Evolutionary conservation across 2,113 vertebrate species (phyloP), one percentile per base, ranked within the genome.

Genomic region (Macquaria ambigua): DNA sequence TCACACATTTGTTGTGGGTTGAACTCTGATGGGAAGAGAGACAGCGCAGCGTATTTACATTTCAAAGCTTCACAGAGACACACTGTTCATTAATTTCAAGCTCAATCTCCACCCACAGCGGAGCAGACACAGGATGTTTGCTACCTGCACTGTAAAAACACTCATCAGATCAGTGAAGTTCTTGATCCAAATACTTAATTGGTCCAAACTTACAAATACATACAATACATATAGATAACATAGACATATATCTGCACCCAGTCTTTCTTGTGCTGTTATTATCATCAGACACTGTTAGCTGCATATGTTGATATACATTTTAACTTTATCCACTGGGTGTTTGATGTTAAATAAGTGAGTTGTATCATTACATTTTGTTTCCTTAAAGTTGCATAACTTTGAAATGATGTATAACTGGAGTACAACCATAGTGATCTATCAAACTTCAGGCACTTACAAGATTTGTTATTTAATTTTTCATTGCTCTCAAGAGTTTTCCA

Each of bases 81-180:
- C 43, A 66, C 82, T 82, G 68, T 76, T 95, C 84, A 89, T 92
- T 92, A 90, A 93, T 93, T 93, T 93, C 89, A 81, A 77, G 61
- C 71, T 53, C 74, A 66, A 12, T 87, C 91, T 92, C 86, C 92
- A 25, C 92, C 87, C 88, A 82, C 72, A 67, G 79, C 39, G 62
- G 76, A 88, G 75, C 61, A 67, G 58, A 70, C 16, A 59, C 59
- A 66, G 50, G 37, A 75, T 68, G 77, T 80, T 89, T 84, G 61
- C 77, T 84, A 72, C 89, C 83, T 86, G 78, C 79, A 71, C 48
- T 48, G 67, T 50, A 41, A 83, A 77, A 87, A 64, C 37, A 81
- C 31, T 74, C 53, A 31, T 63, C 15, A 80, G 31, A 39, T 74
- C 74, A 63, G 11, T 3, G 2, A 20, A 58, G 18, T 43, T 61